phyloP scores from a whole-genome alignment of 2,888 invertebrate genomes.

The Drosophila ezoana region DNA sequence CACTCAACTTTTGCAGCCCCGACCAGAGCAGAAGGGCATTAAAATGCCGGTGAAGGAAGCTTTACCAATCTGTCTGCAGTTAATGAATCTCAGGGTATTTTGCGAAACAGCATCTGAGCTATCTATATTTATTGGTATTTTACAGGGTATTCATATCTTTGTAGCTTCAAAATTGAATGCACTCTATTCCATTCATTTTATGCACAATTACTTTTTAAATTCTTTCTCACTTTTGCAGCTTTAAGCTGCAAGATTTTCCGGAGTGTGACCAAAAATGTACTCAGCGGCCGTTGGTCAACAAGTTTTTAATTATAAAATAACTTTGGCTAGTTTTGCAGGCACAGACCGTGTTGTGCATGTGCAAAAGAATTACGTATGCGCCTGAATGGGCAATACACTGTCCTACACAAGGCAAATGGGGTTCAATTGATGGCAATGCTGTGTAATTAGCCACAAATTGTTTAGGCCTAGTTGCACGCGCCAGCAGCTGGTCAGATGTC shows the following conservation, averaged over 20 bases:
- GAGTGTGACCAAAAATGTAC: conserved; percentile 20
- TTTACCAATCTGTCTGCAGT: too few species aligned
- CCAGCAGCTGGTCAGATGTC: conserved; percentile 51
- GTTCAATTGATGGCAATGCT: conserved; percentile 74
- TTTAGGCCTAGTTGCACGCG: conserved; percentile 76
- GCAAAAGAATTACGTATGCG: conserved; percentile 50
- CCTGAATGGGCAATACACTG: conserved; percentile 1
- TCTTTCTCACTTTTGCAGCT: not conserved
- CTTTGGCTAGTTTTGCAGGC: conserved; percentile 50
- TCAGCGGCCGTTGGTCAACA: conserved; percentile 47
- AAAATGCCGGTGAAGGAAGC: not conserved
- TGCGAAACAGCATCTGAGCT: too few species aligned
- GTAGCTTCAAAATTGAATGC: too few species aligned
- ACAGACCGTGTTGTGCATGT: conserved; percentile 29
- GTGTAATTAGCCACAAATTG: conserved; percentile 81
- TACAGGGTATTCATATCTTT: too few species aligned
- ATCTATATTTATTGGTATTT: too few species aligned
- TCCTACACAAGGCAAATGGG: conserved; percentile 26
- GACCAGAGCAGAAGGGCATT: not conserved
- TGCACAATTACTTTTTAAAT: conserved; percentile 6
- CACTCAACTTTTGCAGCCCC: not conserved
- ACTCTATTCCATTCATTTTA: too few species aligned
- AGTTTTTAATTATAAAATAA: conserved; percentile 81
- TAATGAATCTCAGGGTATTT: too few species aligned
- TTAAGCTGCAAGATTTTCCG: conserved; percentile 8